A percentile compares a stretch with the other conserved stretches of the same genome.
Conservation (phyloP, 1,140 invertebrate species). For the Scaptomyza pallida region DNA sequence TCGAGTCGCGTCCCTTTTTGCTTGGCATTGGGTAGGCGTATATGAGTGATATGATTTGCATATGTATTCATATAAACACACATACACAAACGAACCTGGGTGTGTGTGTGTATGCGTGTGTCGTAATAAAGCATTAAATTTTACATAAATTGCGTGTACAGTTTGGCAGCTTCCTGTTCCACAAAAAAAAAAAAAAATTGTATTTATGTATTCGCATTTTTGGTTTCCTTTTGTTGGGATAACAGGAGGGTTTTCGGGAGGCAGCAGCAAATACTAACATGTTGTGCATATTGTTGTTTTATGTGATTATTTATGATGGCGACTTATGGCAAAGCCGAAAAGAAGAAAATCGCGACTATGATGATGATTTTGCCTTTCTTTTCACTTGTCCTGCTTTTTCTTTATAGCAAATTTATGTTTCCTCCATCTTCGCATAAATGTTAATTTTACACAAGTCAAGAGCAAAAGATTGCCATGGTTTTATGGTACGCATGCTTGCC, state of each 20-base stretch:
- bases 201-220: slow-evolving; percentile 37
- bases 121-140: slow-evolving; percentile 77
- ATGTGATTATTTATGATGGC: slow-evolving; percentile 75
- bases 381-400: slow-evolving; percentile 46
- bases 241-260: not conserved
- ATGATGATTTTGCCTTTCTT: slow-evolving; percentile 24
- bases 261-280: slow-evolving; percentile 41
- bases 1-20: slow-evolving; percentile 22
- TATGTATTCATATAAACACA: slow-evolving; percentile 34
- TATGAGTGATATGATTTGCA: slow-evolving; percentile 81
- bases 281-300: slow-evolving; percentile 63
- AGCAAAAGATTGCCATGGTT: slow-evolving; percentile 17
- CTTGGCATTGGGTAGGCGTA: slow-evolving; percentile 41
- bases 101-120: slow-evolving; percentile 41
- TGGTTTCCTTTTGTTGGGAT: slow-evolving; percentile 39
- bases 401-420: slow-evolving; percentile 67
- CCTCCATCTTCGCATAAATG: slow-evolving; percentile 47
- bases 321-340: slow-evolving; percentile 19
- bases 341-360: slow-evolving; percentile 44
- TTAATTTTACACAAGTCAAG: slow-evolving; percentile 54
- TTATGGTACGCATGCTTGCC: not conserved
- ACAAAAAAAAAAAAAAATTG: slow-evolving; percentile 36
- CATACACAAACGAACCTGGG: too few relatives aligned
- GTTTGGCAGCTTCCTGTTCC: slow-evolving; percentile 53
- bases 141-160: slow-evolving; percentile 73